Evolutionary conservation across 2,797 vertebrate species (phyloP).

Genomic region (Cirrhinus molitorella): DNA sequence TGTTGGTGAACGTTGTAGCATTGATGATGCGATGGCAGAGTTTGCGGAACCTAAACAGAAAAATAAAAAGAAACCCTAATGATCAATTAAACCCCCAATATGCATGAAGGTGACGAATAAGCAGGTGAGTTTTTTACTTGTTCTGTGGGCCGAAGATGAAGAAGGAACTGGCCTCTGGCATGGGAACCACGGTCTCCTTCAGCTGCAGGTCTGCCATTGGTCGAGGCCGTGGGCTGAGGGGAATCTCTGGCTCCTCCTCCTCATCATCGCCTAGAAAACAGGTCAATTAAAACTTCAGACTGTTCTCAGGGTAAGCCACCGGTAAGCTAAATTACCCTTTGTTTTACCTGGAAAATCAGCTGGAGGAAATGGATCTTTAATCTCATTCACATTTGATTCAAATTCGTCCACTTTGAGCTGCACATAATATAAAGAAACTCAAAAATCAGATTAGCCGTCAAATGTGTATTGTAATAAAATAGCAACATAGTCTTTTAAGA

Average conservation of each 20-base stretch:
- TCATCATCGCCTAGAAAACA: slow-evolving; percentile 88
- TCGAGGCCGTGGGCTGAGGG: slow-evolving; percentile 89
- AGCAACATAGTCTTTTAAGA: neutral
- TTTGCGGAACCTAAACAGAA: slow-evolving; percentile 84
- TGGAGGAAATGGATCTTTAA: slow-evolving; percentile 95
- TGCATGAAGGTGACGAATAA: neutral
- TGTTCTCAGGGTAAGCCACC: neutral
- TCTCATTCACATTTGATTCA: slow-evolving; percentile 94
- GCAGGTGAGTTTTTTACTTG: slow-evolving; percentile 77
- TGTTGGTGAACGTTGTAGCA: slow-evolving; percentile 95
- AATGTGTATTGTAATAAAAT: neutral
- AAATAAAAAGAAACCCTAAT: neutral
- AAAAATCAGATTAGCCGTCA: neutral
- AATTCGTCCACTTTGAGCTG: slow-evolving; percentile 95
- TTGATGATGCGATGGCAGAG: slow-evolving; percentile 93
- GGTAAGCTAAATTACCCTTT: neutral
- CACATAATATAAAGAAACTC: slow-evolving; percentile 8
- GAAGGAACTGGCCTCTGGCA: slow-evolving; percentile 94
- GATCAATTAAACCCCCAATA: neutral
- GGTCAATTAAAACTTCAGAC: neutral
- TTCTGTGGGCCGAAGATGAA: slow-evolving; percentile 96
- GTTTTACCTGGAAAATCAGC: slow-evolving; percentile 91
- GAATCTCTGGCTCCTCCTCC: slow-evolving; percentile 94
- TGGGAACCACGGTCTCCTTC: slow-evolving; percentile 93
- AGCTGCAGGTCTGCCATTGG: slow-evolving; percentile 93